Evolutionary conservation across 2,888 invertebrate genomes (phyloP).

Genomic region (Synanthedon tipuliformis): DNA sequence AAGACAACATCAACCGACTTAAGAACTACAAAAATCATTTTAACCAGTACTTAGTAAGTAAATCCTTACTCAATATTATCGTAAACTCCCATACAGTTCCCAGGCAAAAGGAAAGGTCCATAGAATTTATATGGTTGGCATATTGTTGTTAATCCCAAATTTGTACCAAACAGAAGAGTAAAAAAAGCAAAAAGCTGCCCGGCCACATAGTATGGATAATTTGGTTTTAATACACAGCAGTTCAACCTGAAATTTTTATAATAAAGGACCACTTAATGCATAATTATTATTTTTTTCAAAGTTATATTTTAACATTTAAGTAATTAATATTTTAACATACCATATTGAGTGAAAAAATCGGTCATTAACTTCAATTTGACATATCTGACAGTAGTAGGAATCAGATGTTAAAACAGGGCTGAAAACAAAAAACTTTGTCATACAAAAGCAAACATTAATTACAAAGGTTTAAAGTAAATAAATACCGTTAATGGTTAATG

Average conservation of each 20-base stretch:
- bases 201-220: slow-evolving; percentile 79
- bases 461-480: too few relatives aligned
- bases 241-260: slow-evolving; percentile 72
- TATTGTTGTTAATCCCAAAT: slow-evolving; percentile 86
- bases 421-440: slow-evolving; percentile 14
- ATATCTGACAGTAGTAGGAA: slow-evolving; percentile 84
- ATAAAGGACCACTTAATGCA: background rate
- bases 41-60: background rate
- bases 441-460: too few relatives aligned
- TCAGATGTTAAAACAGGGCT: slow-evolving; percentile 72
- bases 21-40: too few relatives aligned
- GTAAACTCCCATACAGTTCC: slow-evolving; percentile 88
- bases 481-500: too few relatives aligned
- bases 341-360: slow-evolving; percentile 86
- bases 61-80: slow-evolving; percentile 78
- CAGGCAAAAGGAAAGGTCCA: slow-evolving; percentile 79
- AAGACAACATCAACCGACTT: too few relatives aligned
- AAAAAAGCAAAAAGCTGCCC: slow-evolving; percentile 75
- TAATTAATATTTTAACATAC: slow-evolving; percentile 33
- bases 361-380: slow-evolving; percentile 83
- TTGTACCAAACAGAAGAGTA: slow-evolving; percentile 79
- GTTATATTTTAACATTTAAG: background rate
- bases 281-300: background rate
- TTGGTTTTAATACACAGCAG: slow-evolving; percentile 85
- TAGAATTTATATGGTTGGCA: slow-evolving; percentile 82